Evolutionary conservation across 2,888 invertebrate genomes (phyloP).

Genomic region (Diadromus collaris): DNA sequence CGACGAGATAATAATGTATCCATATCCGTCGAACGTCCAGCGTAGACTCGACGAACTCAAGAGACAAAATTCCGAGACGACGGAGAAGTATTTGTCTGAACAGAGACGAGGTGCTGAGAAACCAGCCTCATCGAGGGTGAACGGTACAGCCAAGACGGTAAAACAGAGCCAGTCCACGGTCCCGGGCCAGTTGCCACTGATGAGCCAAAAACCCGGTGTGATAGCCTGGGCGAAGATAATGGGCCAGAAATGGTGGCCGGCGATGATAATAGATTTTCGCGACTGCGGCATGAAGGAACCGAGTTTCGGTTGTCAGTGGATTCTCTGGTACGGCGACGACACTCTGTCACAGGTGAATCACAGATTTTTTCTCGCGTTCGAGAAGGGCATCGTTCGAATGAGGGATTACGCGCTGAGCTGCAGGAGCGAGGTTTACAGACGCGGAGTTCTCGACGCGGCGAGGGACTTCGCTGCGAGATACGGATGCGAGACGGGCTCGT

Average conservation of each 20-base stretch:
- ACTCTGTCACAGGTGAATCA: slow-evolving; percentile 73
- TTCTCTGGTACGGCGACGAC: slow-evolving; percentile 77
- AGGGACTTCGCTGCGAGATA: slow-evolving; percentile 70
- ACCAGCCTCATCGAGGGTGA: slow-evolving; percentile 44
- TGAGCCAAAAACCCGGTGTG: slow-evolving; percentile 73
- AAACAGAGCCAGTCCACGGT: slow-evolving; percentile 24
- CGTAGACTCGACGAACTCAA: slow-evolving; percentile 66
- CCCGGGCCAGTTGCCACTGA: slow-evolving; percentile 67
- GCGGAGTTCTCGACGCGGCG: slow-evolving; percentile 50
- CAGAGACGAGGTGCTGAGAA: slow-evolving; percentile 53
- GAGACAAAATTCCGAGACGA: slow-evolving; percentile 64
- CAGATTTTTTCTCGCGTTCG: slow-evolving; percentile 44
- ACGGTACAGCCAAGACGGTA: slow-evolving; percentile 12
- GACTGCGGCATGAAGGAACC: slow-evolving; percentile 75
- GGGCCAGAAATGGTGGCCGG: slow-evolving; percentile 77
- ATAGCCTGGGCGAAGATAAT: slow-evolving; percentile 76
- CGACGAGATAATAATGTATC: slow-evolving; percentile 67
- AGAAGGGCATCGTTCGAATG: slow-evolving; percentile 36
- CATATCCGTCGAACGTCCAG: slow-evolving; percentile 71
- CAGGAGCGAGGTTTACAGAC: slow-evolving; percentile 49
- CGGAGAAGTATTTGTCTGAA: slow-evolving; percentile 66
- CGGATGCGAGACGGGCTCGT: slow-evolving; percentile 66
- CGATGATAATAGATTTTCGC: slow-evolving; percentile 75
- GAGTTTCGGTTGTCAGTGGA: slow-evolving; percentile 75
- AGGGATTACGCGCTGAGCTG: slow-evolving; percentile 39